These are phyloP conservation scores for Aurelia coerulea DNA, from an alignment of 30 jellyfish, hydroid and myxozoan species.

Conservation along the genomic window DNA sequence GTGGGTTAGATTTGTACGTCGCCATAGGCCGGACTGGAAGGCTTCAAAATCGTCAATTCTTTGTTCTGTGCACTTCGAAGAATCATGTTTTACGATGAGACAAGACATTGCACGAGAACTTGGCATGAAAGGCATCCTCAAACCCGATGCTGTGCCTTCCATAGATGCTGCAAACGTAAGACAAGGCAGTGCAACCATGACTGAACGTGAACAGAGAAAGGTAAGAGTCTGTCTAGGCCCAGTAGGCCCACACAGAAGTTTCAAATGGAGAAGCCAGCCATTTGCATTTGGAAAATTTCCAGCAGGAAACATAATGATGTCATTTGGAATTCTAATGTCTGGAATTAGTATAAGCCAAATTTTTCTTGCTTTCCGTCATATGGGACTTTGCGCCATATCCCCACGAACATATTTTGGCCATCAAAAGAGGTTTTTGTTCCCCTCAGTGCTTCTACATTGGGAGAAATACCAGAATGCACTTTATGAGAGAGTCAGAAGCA, in stretches of 20 bases:
- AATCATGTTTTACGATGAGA: constrained; percentile 18
- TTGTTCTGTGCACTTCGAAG: constrained; percentile 48
- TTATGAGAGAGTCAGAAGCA: neutral
- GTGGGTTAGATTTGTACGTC: constrained; percentile 25
- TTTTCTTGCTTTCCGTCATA: constrained; percentile 31
- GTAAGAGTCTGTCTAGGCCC: constrained; percentile 9
- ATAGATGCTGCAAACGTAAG: constrained; percentile 44
- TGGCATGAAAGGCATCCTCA: constrained; percentile 33
- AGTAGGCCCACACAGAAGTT: constrained; percentile 1
- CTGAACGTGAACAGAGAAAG: constrained; percentile 42
- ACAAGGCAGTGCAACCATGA: neutral
- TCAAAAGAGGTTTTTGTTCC: constrained; percentile 36
- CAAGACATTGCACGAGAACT: constrained; percentile 35
- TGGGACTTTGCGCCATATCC: constrained; percentile 40
- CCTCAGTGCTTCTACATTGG: constrained; percentile 28
- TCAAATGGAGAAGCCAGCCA: constrained; percentile 36
- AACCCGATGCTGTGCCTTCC: constrained; percentile 47
- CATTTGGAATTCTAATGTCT: constrained; percentile 23
- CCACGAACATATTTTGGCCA: constrained; percentile 40
- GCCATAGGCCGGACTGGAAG: constrained; percentile 33
- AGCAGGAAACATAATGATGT: constrained; percentile 45
- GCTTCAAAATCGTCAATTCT: neutral
- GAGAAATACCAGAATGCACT: constrained; percentile 3
- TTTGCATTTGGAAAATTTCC: constrained; percentile 29
- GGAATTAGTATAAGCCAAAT: constrained; percentile 27